These are phyloP conservation scores for Koerneria pararmatus DNA, from an alignment of 2,888 invertebrate genomes.

Conservation along the genomic window DNA sequence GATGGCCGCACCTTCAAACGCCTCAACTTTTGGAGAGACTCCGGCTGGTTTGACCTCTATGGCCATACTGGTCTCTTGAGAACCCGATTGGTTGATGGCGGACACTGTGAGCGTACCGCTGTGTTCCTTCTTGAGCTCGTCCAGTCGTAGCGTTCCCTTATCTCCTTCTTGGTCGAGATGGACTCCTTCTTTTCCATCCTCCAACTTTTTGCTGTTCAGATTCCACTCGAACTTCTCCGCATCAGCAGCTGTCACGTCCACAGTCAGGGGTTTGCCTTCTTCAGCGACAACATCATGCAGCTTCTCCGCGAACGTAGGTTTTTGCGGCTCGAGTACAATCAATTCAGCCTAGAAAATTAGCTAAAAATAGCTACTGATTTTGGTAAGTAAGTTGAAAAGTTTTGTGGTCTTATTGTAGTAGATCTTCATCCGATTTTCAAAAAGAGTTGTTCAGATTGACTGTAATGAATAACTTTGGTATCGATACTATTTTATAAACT, in stretches of 20 bases:
- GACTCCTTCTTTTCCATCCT: constrained; percentile 46
- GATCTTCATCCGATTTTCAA: too few relatives aligned
- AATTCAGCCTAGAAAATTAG: constrained; percentile 27
- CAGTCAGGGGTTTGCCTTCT: constrained; percentile 46
- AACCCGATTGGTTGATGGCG: too few relatives aligned
- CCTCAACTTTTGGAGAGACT: constrained; percentile 32
- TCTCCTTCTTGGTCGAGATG: constrained; percentile 41
- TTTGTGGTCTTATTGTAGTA: too few relatives aligned
- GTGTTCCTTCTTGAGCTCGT: constrained; percentile 73
- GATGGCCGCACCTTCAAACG: constrained; percentile 34
- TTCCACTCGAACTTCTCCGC: constrained; percentile 73
- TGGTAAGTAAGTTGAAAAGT: too few relatives aligned
- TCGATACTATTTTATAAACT: too few relatives aligned
- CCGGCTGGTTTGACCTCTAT: constrained; percentile 43
- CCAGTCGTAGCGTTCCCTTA: constrained; percentile 69
- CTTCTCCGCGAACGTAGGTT: constrained; percentile 79
- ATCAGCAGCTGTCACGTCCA: constrained; percentile 50
- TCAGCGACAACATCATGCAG: constrained; percentile 76
- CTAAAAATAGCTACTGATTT: too few relatives aligned
- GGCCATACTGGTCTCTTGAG: too few relatives aligned
- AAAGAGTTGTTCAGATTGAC: too few relatives aligned
- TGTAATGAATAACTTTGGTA: too few relatives aligned
- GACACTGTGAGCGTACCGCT: constrained; percentile 28
- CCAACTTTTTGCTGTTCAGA: constrained; percentile 1
- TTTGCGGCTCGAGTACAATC: constrained; percentile 37